Percentiles rank a stretch among this genome's conserved stretches.
Conservation (phyloP, 2,113 vertebrate species). For the Leucopternis melanops region DNA sequence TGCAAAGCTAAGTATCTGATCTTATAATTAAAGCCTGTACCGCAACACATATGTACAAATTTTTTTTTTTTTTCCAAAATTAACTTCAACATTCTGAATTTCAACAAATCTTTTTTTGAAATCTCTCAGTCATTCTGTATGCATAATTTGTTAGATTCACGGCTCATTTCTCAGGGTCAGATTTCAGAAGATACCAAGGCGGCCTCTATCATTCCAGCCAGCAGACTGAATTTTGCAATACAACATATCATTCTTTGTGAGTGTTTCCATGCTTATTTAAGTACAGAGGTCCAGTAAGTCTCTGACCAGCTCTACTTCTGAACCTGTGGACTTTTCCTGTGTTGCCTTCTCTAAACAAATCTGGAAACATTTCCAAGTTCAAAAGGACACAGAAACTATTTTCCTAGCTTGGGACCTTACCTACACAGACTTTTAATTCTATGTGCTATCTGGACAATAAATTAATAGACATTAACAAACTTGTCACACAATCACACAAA, state of each 20-base stretch:
- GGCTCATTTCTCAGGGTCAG: neutral
- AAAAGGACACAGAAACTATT: neutral
- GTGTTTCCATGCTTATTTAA: neutral
- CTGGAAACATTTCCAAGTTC: neutral
- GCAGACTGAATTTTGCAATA: neutral
- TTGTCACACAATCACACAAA: neutral
- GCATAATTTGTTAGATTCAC: neutral
- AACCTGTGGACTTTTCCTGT: neutral
- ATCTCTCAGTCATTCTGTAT: neutral
- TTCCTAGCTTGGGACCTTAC: neutral
- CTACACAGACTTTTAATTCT: neutral
- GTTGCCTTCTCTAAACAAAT: neutral
- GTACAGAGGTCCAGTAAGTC: neutral
- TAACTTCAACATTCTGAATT: neutral
- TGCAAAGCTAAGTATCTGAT: neutral
- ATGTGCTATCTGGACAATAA: neutral
- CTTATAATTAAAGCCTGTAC: neutral
- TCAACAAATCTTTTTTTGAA: fast-evolving
- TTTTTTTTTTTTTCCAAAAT: neutral
- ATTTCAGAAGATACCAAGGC: neutral
- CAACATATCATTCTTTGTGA: neutral
- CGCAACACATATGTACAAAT: neutral
- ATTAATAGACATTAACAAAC: neutral
- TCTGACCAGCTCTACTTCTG: neutral
- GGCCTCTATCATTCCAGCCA: neutral